A percentile compares a stretch with the other conserved stretches of the same genome.
These are phyloP conservation scores for Brachionus rotundiformis DNA, from an alignment of 1,140 invertebrate species.

Conservation along the genomic window DNA sequence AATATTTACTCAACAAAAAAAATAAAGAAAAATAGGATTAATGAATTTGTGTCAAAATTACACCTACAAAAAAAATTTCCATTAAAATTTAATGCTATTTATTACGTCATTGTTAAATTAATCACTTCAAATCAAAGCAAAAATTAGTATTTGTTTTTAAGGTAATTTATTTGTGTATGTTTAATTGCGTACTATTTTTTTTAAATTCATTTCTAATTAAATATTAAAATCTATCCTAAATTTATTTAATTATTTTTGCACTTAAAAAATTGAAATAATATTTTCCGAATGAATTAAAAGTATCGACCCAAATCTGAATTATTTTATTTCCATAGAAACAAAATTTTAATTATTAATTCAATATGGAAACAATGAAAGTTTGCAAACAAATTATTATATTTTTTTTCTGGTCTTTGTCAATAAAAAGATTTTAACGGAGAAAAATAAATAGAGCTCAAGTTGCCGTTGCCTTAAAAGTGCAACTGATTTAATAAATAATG, in stretches of 20 bases:
- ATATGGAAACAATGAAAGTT: not conserved
- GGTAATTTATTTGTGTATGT: not conserved
- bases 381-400: not conserved
- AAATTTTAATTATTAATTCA: not conserved
- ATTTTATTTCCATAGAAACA: not conserved
- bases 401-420: not conserved
- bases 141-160: not conserved
- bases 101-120: not conserved
- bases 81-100: not conserved
- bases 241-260: not conserved
- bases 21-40: not conserved
- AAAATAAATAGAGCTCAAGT: not conserved
- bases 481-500: not conserved
- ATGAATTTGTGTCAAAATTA: conserved; percentile 4
- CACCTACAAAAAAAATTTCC: not conserved
- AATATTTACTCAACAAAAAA: not conserved
- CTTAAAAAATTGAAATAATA: not conserved
- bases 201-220: too few relatives aligned
- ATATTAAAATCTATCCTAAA: not conserved
- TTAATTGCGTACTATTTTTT: not conserved
- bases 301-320: not conserved
- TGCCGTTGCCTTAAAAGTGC: not conserved
- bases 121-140: not conserved
- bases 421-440: not conserved
- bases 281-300: not conserved